phyloP scores from a whole-genome alignment of 2,113 vertebrate genomes.

The Paramormyrops kingsleyae region DNA sequence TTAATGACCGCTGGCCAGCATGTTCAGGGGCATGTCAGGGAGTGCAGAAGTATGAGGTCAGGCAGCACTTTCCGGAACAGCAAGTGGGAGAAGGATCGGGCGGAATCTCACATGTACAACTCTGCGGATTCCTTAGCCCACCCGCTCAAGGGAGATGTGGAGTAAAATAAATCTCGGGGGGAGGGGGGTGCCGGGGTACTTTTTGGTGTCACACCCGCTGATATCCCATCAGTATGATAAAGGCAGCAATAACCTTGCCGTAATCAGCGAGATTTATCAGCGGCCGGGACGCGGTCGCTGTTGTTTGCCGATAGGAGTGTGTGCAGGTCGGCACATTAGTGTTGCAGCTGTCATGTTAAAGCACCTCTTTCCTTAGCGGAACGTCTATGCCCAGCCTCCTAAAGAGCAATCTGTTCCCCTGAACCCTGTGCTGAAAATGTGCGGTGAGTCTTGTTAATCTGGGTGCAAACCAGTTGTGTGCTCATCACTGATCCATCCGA shows the following conservation, averaged over 20 bases:
- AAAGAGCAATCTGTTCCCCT: not conserved
- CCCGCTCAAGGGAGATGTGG: not conserved
- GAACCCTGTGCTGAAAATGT: not conserved
- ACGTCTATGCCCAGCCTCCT: not conserved
- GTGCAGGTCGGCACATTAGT: not conserved
- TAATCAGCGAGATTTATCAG: not conserved
- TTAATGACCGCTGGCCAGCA: not conserved
- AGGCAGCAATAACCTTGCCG: too few relatives aligned
- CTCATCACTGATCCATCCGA: not conserved
- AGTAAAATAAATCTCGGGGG: not conserved
- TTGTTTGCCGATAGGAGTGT: not conserved
- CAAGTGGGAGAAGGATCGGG: not conserved
- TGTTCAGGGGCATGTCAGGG: not conserved
- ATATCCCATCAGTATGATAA: not conserved
- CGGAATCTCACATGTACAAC: not conserved
- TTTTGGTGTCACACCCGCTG: not conserved
- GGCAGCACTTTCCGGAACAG: not conserved
- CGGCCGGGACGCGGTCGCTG: not conserved
- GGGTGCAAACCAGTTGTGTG: not conserved
- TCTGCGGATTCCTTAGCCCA: not conserved
- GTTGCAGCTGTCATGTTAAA: not conserved
- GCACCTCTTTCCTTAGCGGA: not conserved
- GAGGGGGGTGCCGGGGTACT: not conserved
- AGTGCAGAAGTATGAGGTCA: not conserved
- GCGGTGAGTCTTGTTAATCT: not conserved